A percentile compares a stretch with the other conserved stretches of the same genome.
Evolutionary conservation across 2,113 vertebrate genomes (phyloP).

Genomic region (Panthera leo): DNA sequence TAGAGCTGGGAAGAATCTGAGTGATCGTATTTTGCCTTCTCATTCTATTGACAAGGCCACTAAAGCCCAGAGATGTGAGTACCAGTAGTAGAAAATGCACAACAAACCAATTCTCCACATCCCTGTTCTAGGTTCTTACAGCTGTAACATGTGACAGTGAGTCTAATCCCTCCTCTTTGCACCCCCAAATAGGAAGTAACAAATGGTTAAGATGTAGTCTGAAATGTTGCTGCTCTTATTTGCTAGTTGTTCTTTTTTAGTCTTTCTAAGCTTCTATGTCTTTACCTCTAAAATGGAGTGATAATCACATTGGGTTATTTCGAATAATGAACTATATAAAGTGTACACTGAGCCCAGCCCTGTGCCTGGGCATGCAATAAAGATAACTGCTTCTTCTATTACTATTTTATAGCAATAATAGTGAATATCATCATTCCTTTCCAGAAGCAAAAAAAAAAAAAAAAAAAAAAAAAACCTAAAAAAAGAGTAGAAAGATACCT

Average conservation of each 20-base stretch:
- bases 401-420: neutral
- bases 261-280: neutral
- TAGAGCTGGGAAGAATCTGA: neutral
- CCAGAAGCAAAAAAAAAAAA: neutral
- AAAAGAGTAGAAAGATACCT: neutral
- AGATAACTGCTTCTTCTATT: neutral
- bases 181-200: neutral
- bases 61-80: neutral
- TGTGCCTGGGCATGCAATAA: neutral
- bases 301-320: neutral
- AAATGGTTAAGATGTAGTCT: neutral
- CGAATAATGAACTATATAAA: neutral
- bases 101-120: neutral
- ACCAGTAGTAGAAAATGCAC: neutral
- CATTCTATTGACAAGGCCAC: neutral
- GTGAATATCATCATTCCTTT: neutral
- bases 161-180: neutral
- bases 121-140: neutral
- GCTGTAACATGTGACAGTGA: neutral
- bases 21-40: neutral
- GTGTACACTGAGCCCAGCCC: neutral
- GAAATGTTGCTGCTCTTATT: neutral
- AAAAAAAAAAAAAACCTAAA: neutral
- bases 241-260: neutral
- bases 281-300: neutral